Percentiles rank a stretch among this genome's conserved stretches.
Conservation (phyloP, 2,113 vertebrate species). For the Hirundichthys speculiger region DNA sequence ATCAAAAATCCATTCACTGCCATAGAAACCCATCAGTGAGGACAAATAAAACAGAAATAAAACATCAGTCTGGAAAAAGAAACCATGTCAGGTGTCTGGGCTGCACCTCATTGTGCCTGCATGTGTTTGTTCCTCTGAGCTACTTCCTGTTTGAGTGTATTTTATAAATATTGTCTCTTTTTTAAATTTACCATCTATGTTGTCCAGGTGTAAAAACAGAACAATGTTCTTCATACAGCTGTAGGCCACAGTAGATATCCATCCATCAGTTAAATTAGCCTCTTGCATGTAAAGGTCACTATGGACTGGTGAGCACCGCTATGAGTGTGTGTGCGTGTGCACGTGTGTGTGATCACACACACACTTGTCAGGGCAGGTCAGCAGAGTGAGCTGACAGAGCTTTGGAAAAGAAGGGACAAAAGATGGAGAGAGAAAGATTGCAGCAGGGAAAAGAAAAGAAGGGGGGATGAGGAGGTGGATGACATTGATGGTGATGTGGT, state of each 20-base stretch:
- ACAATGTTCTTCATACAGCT: conserved; percentile 10
- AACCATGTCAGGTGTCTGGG: conserved; percentile 18
- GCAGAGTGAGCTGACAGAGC: conserved; percentile 5
- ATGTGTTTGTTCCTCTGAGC: too few species aligned
- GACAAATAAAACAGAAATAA: conserved; percentile 45
- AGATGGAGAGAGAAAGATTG: conserved; percentile 13
- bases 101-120: conserved; percentile 13
- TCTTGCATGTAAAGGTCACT: conserved; percentile 59
- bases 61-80: conserved; percentile 26
- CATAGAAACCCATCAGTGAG: conserved; percentile 15
- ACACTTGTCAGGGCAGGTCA: not conserved
- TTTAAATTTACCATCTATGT: conserved; percentile 1
- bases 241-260: conserved; percentile 33
- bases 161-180: too few species aligned
- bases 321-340: conserved; percentile 11
- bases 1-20: not conserved
- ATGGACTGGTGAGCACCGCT: conserved; percentile 22
- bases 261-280: conserved; percentile 45
- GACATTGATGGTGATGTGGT: conserved; percentile 47
- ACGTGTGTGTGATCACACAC: not conserved
- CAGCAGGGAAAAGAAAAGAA: not conserved
- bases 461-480: conserved; percentile 4
- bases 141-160: too few species aligned
- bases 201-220: conserved; percentile 6
- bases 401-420: not conserved